These are phyloP conservation scores for Selenia dentaria DNA, from an alignment of 2,888 invertebrate genomes.

Conservation along the genomic window DNA sequence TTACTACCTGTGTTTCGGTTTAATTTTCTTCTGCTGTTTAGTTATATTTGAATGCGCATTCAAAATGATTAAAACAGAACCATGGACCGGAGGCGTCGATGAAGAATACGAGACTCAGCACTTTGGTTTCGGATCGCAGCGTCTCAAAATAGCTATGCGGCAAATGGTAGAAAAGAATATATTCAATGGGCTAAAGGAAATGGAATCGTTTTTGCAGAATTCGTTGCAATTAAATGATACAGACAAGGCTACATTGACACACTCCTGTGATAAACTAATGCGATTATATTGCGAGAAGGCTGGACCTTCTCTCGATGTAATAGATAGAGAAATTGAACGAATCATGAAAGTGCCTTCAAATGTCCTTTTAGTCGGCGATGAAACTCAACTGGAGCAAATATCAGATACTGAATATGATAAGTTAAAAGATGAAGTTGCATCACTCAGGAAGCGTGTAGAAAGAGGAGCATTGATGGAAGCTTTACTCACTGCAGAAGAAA, in stretches of 20 bases:
- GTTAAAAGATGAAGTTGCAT: conserved; percentile 63
- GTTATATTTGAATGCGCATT: too few relatives aligned
- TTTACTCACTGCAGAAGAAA: conserved; percentile 64
- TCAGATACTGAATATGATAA: conserved; percentile 63
- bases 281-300: conserved; percentile 67
- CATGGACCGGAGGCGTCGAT: conserved; percentile 70
- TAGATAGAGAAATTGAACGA: conserved; percentile 70
- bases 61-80: conserved; percentile 63
- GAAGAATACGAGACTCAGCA: conserved; percentile 81
- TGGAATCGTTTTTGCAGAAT: conserved; percentile 65
- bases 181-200: conserved; percentile 63
- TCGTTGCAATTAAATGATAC: conserved; percentile 68
- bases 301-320: conserved; percentile 57
- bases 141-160: conserved; percentile 71
- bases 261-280: conserved; percentile 68
- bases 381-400: conserved; percentile 62
- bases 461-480: conserved; percentile 71
- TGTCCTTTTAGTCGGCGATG: conserved; percentile 69
- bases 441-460: conserved; percentile 61
- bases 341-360: conserved; percentile 66
- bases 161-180: conserved; percentile 78
- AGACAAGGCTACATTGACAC: conserved; percentile 61
- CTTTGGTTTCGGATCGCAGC: conserved; percentile 76
- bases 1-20: too few relatives aligned
- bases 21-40: too few relatives aligned